Conservation (phyloP, 2,888 invertebrate genomes). For the Furcula furcula region DNA sequence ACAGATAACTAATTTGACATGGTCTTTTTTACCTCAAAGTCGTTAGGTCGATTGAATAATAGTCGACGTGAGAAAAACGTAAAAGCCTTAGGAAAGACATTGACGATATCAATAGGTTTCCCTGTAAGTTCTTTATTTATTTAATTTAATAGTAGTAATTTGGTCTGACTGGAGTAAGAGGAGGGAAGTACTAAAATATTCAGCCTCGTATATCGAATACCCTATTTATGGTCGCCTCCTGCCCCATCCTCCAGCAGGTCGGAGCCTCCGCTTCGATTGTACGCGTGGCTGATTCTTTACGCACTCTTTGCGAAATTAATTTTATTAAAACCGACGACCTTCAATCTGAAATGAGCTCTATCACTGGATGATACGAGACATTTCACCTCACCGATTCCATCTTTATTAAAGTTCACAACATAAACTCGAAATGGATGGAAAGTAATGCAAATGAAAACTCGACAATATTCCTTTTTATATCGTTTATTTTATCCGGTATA, state of each 20-base stretch:
- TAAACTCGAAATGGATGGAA: constrained; percentile 28
- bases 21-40: neutral
- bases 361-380: constrained; percentile 2
- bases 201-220: too few relatives aligned
- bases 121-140: too few relatives aligned
- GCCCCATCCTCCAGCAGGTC: neutral
- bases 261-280: constrained; percentile 33
- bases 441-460: constrained; percentile 41
- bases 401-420: constrained; percentile 28
- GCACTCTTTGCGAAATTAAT: constrained; percentile 52
- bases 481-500: constrained; percentile 72
- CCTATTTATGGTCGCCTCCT: too few relatives aligned
- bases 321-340: constrained; percentile 40
- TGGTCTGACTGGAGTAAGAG: too few relatives aligned
- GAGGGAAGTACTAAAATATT: too few relatives aligned
- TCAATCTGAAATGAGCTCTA: constrained; percentile 25
- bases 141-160: too few relatives aligned
- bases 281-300: constrained; percentile 45
- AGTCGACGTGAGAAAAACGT: too few relatives aligned
- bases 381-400: constrained; percentile 1
- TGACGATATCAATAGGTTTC: too few relatives aligned
- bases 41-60: neutral
- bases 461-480: constrained; percentile 46
- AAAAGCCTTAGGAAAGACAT: too few relatives aligned
- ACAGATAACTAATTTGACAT: neutral